Base-by-base conservation (phyloP, 2,888 invertebrate species). In the Stenichneumon culpator region DNA sequence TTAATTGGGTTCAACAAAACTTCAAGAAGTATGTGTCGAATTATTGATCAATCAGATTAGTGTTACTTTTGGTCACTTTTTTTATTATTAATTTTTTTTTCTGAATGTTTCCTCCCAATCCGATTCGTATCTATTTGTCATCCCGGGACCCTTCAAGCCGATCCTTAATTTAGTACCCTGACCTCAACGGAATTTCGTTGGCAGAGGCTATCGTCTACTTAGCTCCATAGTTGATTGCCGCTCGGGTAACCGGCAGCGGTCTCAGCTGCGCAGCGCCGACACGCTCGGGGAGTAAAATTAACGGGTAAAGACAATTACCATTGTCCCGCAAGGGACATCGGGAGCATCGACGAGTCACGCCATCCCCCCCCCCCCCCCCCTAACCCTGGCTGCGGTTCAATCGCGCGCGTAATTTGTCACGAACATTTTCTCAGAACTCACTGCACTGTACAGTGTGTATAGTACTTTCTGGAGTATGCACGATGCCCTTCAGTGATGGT, bases 101-200 rank as follows among this genome's bases (percentile, higher is more conserved):
- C 44, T 3, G 44, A 3, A 19, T 9, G 25, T 22, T 57, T 68
- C 39, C 36, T 68, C 14, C 7, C 14, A 2, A 16, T 9, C n/a
- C 16, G 16, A 25, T 25, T 47, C 22, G 4, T n/a, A 5, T 36
- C 36, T 39, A 3, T 25, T 50, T 65, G 19, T 65, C 75, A 19
- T 52, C 16, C 36, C 16, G 60, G 36, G 7, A n/a, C 50, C 16
- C 54, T 11, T 19, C n/a, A 19, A 25, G 57, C 25, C 50, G 47
- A 68, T 78, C 54, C 57, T 52, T 14, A 44, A 39, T 68, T 6
- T 54, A 78, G 78, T 78, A 39, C 78, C 57, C 57, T 44, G 68
- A 22, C 78, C 78, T 78, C 68, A 22, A 68, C 57, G 78, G 68
- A 78, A 78, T 68, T 78, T 68, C 68, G 54, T 78, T 78, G 78